A percentile compares a stretch with the other conserved stretches of the same genome.
Conservation (phyloP, 2,888 invertebrate species). For the Volucella inanis region DNA sequence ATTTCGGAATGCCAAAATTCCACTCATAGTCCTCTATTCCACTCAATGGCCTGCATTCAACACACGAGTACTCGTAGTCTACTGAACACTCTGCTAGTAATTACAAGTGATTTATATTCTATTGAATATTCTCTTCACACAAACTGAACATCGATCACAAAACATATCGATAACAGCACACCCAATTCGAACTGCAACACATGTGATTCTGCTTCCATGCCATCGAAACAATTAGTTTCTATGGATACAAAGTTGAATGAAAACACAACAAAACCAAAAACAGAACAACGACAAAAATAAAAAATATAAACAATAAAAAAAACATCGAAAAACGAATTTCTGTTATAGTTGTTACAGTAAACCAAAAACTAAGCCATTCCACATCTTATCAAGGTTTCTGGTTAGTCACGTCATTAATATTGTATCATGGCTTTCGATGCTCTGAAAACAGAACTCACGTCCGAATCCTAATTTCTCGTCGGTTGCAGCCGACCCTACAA, state of each 20-base stretch:
- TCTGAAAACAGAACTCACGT: conserved; percentile 42
- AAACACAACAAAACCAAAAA: conserved; percentile 13
- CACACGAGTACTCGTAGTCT: too few species aligned
- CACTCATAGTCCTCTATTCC: too few species aligned
- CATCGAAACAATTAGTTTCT: conserved; percentile 24
- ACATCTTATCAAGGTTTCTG: conserved; percentile 60
- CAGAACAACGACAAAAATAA: background rate
- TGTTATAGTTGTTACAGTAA: conserved; percentile 16
- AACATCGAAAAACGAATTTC: too few species aligned
- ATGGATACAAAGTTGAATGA: background rate
- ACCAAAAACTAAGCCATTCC: conserved; percentile 50
- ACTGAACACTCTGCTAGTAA: background rate
- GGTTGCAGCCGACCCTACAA: conserved; percentile 24
- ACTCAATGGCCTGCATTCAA: too few species aligned
- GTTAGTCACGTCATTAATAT: conserved; percentile 72
- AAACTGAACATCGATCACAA: conserved; percentile 23
- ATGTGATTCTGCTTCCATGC: conserved; percentile 8
- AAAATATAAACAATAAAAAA: background rate
- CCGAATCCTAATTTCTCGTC: conserved; percentile 56
- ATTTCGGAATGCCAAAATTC: too few species aligned
- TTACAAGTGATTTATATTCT: conserved; percentile 12
- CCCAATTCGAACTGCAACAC: background rate
- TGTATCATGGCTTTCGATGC: conserved; percentile 58
- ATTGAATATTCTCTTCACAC: conserved; percentile 13
- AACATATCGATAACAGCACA: conserved; percentile 8